Evolutionary conservation across 1,140 invertebrate species (phyloP).

Genomic region (Spodoptera frugiperda): DNA sequence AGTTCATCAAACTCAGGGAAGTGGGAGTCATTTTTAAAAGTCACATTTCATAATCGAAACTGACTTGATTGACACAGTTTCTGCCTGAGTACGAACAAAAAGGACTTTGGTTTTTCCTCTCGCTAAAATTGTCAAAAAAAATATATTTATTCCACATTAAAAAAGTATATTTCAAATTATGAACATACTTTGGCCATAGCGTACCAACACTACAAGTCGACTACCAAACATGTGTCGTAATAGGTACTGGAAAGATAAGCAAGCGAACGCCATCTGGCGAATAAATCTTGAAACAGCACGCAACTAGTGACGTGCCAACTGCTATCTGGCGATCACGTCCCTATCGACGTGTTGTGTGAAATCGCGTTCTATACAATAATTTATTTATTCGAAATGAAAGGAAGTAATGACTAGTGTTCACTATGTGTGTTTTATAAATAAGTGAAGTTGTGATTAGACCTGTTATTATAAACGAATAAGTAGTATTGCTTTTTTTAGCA

Average conservation of each 20-base stretch:
- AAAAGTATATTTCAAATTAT: too few relatives aligned
- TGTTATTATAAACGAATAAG: neutral
- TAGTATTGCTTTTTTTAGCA: too few relatives aligned
- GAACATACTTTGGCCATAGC: neutral
- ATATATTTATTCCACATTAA: too few relatives aligned
- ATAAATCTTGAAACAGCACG: conserved; percentile 41
- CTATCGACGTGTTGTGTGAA: conserved; percentile 21
- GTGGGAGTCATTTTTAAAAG: too few relatives aligned
- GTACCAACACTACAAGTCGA: neutral
- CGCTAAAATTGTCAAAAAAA: too few relatives aligned
- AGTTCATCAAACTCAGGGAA: too few relatives aligned
- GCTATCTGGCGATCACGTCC: conserved; percentile 12
- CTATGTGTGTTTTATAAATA: conserved; percentile 1
- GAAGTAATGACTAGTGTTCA: conserved; percentile 28
- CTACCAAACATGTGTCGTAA: conserved; percentile 29
- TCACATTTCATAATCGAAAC: too few relatives aligned
- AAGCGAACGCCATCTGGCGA: conserved; percentile 24
- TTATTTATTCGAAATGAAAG: conserved; percentile 29
- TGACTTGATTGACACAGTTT: too few relatives aligned
- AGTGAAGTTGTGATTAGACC: neutral
- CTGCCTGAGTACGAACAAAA: too few relatives aligned
- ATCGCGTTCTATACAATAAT: conserved; percentile 33
- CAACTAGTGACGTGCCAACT: conserved; percentile 8
- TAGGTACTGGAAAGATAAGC: conserved; percentile 24
- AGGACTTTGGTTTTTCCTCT: too few relatives aligned